phyloP scores from a whole-genome alignment of 2,888 invertebrate genomes.

The Rugalucina vietnamica region DNA sequence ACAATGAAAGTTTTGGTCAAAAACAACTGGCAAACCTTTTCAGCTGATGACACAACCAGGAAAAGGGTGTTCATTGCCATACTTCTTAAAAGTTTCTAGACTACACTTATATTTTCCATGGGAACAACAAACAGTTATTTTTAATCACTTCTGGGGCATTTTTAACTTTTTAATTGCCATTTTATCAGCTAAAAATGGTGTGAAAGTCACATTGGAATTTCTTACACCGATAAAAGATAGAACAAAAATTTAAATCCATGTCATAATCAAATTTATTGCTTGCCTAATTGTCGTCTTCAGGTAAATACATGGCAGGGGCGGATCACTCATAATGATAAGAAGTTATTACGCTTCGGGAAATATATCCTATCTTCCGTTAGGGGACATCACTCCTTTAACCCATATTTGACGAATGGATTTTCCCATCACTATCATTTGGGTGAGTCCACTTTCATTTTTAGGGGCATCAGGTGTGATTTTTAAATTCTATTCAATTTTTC shows the following conservation, averaged over 20 bases:
- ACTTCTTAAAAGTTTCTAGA: too few relatives aligned
- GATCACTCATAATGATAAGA: constrained; percentile 7
- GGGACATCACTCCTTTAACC: too few relatives aligned
- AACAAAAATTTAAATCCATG: constrained; percentile 13
- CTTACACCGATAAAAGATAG: neutral
- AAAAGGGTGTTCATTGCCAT: too few relatives aligned
- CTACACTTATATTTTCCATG: neutral
- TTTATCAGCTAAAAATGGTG: neutral
- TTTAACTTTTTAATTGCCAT: constrained; percentile 10
- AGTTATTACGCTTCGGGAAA: neutral
- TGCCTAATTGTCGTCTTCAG: neutral
- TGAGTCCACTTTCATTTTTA: too few relatives aligned
- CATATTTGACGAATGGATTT: too few relatives aligned
- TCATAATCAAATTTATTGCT: constrained; percentile 4
- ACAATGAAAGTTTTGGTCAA: too few relatives aligned
- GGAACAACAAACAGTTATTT: neutral
- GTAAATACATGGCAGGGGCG: neutral
- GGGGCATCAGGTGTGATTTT: too few relatives aligned
- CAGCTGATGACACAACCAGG: too few relatives aligned
- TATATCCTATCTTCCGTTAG: neutral
- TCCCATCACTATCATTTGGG: too few relatives aligned
- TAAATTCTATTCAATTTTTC: too few relatives aligned
- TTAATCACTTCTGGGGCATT: constrained; percentile 4
- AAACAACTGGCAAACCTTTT: too few relatives aligned
- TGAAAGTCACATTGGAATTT: neutral